Base-by-base conservation (phyloP, 2,888 invertebrate genomes). In the Drosophila ustulata region DNA sequence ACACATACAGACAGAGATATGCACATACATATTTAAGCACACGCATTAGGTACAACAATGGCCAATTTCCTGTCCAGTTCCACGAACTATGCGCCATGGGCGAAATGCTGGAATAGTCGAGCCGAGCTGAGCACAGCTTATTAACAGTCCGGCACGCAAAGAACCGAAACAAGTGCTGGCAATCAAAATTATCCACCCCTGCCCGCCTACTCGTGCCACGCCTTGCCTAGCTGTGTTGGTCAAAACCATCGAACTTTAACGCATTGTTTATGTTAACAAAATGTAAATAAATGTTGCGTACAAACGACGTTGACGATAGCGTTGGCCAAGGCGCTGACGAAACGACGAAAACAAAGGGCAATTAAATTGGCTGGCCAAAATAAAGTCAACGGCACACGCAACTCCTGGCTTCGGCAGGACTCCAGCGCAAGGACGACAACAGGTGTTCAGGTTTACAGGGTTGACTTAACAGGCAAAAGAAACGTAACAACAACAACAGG, bases 231-330 rank as follows among this genome's bases (percentile, higher is more conserved):
- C 49, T 30, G 6, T 6, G 39, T 41, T 43, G 62, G 67, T 32
- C 71, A 76, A 65, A 85, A 68, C 88, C 88, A 89, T 84, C 83
- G 83, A 84, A 84, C 89, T 89, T 89, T 85, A 73, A 87, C 89
- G 89, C 90, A 89, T 85, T 89, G 89, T 89, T 85, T 85, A 89
- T 85, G 90, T 85, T 85, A 85, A 85, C 85, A 85, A 85, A 85
- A 85, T 85, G 85, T 85, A 89, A 85, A 85, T 85, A 89, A 85
- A 80, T 89, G 89, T 80, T 87, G 80, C 89, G 83, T 72, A 85
- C 89, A 82, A 81, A 75, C 72, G 87, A 86, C 70, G 68, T 62
- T 70, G 83, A 73, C 66, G 84, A 73, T 76, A 46, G 28, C 82
- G 62, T 45, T 57, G 86, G 79, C 75, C 2, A 18, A 18, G 9